Base-by-base conservation (phyloP, 2,113 vertebrate genomes). In the Perca flavescens region DNA sequence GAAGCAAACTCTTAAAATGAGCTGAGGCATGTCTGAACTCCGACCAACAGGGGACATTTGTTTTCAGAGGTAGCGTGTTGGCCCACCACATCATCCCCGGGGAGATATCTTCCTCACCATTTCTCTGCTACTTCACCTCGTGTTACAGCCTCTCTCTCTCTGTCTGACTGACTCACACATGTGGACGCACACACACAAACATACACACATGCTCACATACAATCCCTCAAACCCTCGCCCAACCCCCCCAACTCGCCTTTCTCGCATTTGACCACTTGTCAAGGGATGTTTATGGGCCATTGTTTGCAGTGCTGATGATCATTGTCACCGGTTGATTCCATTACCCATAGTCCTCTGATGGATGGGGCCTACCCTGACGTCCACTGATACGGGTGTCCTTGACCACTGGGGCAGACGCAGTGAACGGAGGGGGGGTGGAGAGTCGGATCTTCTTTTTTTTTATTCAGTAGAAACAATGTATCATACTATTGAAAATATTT, bases 271-370 rank as follows among this genome's bases (percentile, higher is more conserved):
- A 93, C 91, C 89, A 89, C 84, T 91, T 94, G 93, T 95, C 93
- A 93, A 21, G 62, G 85, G 93, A 94, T 94, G 94, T 96, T 95
- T 95, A 95, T 95, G 91, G 93, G 78, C 90, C 91, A 90, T 94
- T 94, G 94, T 95, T 95, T 95, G 94, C 91, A 57, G 90, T 87
- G 92, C 90, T 95, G 95, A 95, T 95, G 93, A 94, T 95, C 94
- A 95, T 93, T 94, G 94, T 95, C 94, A 95, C 83, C 43, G 93
- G 84, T 93, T 94, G 89, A 93, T 95, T 95, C 94, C 93, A 95
- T 95, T 95, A 95, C 95, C 93, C 89, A 90, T 77, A 80, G 86
- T 53, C 83, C 62, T 61, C 88, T 96, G 95, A 96, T 95, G 92
- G 94, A 96, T 95, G 92, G 91, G 79, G 71, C 84, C 88, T 87